Evolutionary conservation across 2,888 invertebrate genomes (phyloP).

Genomic region (Leptopilina syphax): DNA sequence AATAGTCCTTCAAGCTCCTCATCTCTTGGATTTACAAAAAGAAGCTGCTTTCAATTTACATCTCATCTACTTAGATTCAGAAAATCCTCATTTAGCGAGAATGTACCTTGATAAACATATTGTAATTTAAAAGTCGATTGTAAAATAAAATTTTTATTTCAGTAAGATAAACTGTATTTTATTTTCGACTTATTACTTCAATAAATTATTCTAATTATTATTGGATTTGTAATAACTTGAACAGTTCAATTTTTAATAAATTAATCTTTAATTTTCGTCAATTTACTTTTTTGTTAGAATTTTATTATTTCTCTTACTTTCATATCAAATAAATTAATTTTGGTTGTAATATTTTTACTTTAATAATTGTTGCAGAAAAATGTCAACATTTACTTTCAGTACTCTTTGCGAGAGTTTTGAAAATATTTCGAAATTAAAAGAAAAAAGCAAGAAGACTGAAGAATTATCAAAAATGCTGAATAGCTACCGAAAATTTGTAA

Average conservation of each 20-base stretch:
- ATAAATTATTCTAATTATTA: no score
- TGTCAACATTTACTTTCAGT: constrained; percentile 76
- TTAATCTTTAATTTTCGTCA: no score
- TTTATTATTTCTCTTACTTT: no score
- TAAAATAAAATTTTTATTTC: constrained; percentile 1
- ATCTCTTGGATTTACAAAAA: constrained; percentile 83
- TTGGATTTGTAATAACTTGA: no score
- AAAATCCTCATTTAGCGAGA: constrained; percentile 86
- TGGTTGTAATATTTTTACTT: constrained; percentile 15
- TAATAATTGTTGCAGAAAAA: constrained; percentile 49
- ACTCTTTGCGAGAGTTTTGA: constrained; percentile 82
- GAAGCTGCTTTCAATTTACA: constrained; percentile 95
- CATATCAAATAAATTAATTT: no score
- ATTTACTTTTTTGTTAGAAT: no score
- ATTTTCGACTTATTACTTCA: background rate
- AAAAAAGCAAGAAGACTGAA: constrained; percentile 76
- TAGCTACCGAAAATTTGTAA: constrained; percentile 76
- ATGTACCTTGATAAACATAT: constrained; percentile 88
- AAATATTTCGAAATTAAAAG: constrained; percentile 78
- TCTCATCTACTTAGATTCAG: constrained; percentile 87
- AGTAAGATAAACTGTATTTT: background rate
- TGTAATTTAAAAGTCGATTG: constrained; percentile 79
- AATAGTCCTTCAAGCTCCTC: constrained; percentile 79
- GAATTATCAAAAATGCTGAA: constrained; percentile 78
- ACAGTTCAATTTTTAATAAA: no score